Evolutionary conservation across 2,113 vertebrate genomes (phyloP), one percentile per base, ranked within the genome.

Genomic region (Typhlomys cinereus): DNA sequence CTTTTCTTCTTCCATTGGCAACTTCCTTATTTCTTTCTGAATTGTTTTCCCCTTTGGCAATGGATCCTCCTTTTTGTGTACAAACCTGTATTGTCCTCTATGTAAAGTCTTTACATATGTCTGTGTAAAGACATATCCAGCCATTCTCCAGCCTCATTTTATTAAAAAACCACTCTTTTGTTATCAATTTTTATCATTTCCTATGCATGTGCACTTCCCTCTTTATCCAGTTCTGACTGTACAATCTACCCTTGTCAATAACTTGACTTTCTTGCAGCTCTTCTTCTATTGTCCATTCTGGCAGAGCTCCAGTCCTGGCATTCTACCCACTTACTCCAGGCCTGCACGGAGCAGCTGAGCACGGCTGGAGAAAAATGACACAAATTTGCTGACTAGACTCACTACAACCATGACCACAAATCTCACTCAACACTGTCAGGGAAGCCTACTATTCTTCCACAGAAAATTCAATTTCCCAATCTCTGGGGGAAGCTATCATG

Each of bases 391-490:
- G 85, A 95, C 67, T 61, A 95, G 85, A 93, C 74, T 59, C 44
- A 36, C 62, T 70, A 50, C 64, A 92, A 90, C 88, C 61, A 89
- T 34, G 80, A 50, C 92, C 83, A 94, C 95, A 97, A 95, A 97
- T 96, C 94, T 96, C 94, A 79, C 93, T 94, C 80, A 66, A 78
- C 48, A 34, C 69, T 94, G 86, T 93, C 95, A 96, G 91, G 54
- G 78, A 88, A 92, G 62, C 61, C 86, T 88, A 93, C 91, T 86
- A 39, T 15, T 50, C 71, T 93, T 92, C 70, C 89, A 80, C 41
- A 85, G 95, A 96, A 95, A 95, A 96, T 96, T 91, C 94, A 95
- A 92, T 94, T 95, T 95, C 52, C 67, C 80, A 79, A 7, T 82
- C 95, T 96, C 95, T 84, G 82, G 94, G n/a, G 92, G 91, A 95